These are phyloP conservation scores for Ondatra zibethicus DNA, from an alignment of 2,113 vertebrate species.

Conservation along the genomic window DNA sequence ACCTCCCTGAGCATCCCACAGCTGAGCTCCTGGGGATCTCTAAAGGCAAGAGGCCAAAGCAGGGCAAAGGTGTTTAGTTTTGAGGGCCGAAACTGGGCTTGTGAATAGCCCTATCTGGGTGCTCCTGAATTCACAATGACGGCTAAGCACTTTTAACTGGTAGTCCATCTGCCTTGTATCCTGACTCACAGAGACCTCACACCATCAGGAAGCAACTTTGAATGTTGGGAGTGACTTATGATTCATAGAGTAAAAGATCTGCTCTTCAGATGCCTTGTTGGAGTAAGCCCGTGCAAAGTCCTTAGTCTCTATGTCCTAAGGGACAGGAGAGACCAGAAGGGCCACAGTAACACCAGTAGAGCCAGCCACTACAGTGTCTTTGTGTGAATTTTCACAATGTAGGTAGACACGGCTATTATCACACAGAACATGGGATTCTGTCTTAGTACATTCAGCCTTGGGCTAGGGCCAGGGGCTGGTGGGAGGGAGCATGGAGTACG, in stretches of 20 bases:
- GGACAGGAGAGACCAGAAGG: conserved; percentile 22
- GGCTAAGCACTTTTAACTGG: conserved; percentile 9
- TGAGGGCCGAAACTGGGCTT: background rate
- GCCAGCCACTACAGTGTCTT: accelerated
- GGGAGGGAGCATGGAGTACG: no score
- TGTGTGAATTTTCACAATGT: background rate
- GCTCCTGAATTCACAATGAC: background rate
- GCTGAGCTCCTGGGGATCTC: conserved; percentile 33
- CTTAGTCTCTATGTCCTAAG: background rate
- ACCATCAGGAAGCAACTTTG: conserved; percentile 49
- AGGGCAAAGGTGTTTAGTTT: background rate
- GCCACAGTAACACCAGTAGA: background rate
- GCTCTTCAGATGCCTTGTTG: conserved; percentile 68
- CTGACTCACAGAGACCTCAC: background rate
- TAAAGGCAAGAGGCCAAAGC: background rate
- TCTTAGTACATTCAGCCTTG: background rate
- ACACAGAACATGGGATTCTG: background rate
- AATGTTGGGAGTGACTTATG: conserved; percentile 76
- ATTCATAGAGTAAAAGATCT: conserved; percentile 68
- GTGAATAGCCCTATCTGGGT: background rate
- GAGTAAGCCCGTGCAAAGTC: background rate
- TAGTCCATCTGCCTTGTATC: background rate
- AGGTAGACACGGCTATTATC: background rate
- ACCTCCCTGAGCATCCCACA: conserved; percentile 22
- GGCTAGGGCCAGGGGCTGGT: background rate